Conservation (phyloP, 1,140 invertebrate species). For the Trichonephila inaurata region DNA sequence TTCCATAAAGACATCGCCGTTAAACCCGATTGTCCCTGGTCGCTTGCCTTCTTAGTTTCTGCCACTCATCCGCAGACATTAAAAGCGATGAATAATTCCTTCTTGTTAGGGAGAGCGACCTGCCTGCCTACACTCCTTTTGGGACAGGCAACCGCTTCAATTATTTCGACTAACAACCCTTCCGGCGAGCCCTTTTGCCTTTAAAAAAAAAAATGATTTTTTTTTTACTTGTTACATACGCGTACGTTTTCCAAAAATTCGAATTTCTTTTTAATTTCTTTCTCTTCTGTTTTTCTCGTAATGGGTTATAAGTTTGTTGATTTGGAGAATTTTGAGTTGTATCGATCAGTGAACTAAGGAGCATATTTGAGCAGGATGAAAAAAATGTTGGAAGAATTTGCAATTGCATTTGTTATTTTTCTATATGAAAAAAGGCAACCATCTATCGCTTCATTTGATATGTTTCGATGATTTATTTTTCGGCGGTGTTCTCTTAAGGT, state of each 20-base stretch:
- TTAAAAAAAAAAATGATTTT: too few species aligned
- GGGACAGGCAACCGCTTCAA: constrained; percentile 54
- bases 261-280: neutral
- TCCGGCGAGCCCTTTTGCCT: neutral
- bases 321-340: neutral
- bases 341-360: neutral
- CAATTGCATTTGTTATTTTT: neutral
- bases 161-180: constrained; percentile 72
- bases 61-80: constrained; percentile 72
- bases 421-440: neutral
- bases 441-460: neutral
- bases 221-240: neutral
- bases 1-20: constrained; percentile 72
- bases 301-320: constrained; percentile 38
- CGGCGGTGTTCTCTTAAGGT: too few species aligned
- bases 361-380: neutral
- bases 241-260: neutral
- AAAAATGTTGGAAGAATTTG: neutral
- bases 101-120: constrained; percentile 46
- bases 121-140: constrained; percentile 37
- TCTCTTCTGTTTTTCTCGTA: neutral
- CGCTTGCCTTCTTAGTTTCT: constrained; percentile 66
- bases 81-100: constrained; percentile 75
- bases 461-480: neutral
- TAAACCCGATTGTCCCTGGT: constrained; percentile 72